These are phyloP conservation scores for Acipenser oxyrinchus DNA, from an alignment of 2,797 vertebrate genomes.

Conservation along the genomic window DNA sequence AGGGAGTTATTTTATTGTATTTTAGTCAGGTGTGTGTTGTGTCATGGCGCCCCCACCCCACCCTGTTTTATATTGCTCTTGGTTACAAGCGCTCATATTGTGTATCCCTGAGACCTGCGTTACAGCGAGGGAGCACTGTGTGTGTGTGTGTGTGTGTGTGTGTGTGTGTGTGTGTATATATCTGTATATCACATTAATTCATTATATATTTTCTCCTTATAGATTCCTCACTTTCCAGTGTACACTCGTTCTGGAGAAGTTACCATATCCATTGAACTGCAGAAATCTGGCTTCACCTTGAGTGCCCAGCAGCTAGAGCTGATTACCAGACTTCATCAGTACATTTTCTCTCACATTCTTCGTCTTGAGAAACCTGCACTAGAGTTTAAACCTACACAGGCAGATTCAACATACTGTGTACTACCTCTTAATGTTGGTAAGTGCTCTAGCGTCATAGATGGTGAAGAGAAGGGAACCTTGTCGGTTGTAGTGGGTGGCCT, in stretches of 20 bases:
- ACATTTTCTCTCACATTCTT: slow-evolving; percentile 98
- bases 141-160: too few species aligned
- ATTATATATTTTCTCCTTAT: slow-evolving; percentile 14
- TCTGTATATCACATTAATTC: not conserved
- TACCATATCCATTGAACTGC: slow-evolving; percentile 95
- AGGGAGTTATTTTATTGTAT: too few species aligned
- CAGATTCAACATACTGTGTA: slow-evolving; percentile 94
- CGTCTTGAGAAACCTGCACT: slow-evolving; percentile 97
- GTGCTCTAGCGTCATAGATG: slow-evolving; percentile 25
- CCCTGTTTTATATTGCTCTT: too few species aligned
- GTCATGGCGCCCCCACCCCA: too few species aligned
- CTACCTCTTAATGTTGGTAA: slow-evolving; percentile 97
- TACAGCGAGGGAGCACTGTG: too few species aligned
- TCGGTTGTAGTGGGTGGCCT: too few species aligned
- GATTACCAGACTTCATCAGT: slow-evolving; percentile 95
- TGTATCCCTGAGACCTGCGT: too few species aligned
- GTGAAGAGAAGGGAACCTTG: too few species aligned
- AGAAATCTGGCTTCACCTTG: slow-evolving; percentile 83
- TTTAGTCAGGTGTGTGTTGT: not conserved
- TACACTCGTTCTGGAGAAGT: slow-evolving; percentile 97
- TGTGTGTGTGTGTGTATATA: too few species aligned
- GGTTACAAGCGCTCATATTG: too few species aligned
- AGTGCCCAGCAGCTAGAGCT: slow-evolving; percentile 80
- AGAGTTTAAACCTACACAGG: slow-evolving; percentile 88
- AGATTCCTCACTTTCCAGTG: slow-evolving; percentile 98